phyloP scores from a whole-genome alignment of 2,797 vertebrate species.

The Etheostoma nigrum region DNA sequence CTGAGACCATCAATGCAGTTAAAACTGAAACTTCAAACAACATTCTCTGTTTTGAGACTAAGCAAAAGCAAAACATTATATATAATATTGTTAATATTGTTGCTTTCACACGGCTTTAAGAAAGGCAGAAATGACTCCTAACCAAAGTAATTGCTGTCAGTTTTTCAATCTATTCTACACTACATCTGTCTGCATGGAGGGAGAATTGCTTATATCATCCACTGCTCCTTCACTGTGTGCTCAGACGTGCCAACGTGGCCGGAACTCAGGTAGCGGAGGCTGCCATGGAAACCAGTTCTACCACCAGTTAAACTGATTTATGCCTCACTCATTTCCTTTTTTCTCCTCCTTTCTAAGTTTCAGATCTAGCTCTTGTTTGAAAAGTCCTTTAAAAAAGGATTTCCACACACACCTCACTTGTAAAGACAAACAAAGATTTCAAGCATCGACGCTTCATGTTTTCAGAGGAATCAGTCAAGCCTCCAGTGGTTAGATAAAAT shows the following conservation, averaged over 20 bases:
- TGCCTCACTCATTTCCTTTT: constrained; percentile 18
- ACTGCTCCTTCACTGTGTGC: constrained; percentile 27
- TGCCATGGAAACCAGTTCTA: constrained; percentile 57
- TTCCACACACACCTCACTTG: background rate
- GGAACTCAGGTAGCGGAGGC: constrained; percentile 50
- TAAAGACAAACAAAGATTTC: background rate
- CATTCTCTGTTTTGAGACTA: background rate
- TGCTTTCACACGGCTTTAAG: background rate
- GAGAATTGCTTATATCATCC: constrained; percentile 41
- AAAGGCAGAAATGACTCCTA: background rate
- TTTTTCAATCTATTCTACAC: background rate
- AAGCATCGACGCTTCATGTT: background rate
- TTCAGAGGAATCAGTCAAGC: background rate
- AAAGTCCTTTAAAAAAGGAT: background rate
- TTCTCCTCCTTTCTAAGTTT: constrained; percentile 1
- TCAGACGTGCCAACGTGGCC: constrained; percentile 68
- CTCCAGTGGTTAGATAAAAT: background rate
- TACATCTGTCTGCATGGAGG: background rate
- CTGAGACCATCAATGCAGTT: background rate
- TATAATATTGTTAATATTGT: background rate
- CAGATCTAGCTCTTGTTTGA: constrained; percentile 7
- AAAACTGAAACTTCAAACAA: background rate
- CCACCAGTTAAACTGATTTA: constrained; percentile 35
- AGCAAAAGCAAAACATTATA: background rate
- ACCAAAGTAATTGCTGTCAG: background rate